These are phyloP conservation scores for Cantharis nigra DNA, from an alignment of 2,888 invertebrate species.

Conservation along the genomic window DNA sequence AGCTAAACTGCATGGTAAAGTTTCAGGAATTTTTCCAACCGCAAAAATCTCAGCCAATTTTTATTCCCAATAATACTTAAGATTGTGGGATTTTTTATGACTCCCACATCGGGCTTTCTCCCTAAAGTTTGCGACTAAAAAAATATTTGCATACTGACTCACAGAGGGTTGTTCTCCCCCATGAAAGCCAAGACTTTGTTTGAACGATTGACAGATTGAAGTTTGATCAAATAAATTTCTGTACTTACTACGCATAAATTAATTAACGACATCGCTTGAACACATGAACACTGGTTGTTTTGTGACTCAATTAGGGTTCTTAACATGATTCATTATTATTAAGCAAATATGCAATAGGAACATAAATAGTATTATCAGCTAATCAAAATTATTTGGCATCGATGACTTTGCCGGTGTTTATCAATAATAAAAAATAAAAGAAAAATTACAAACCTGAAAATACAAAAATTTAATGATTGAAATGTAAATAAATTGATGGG, in stretches of 20 bases:
- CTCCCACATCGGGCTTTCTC: too few species aligned
- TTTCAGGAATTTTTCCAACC: too few species aligned
- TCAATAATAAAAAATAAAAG: not conserved
- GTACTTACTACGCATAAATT: not conserved
- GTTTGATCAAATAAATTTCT: not conserved
- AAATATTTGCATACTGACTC: not conserved
- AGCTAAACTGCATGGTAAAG: too few species aligned
- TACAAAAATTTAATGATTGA: not conserved
- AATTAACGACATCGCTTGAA: not conserved
- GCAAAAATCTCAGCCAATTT: too few species aligned
- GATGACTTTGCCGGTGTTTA: not conserved
- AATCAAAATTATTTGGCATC: not conserved
- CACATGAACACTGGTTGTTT: not conserved
- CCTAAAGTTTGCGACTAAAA: not conserved
- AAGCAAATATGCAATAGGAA: not conserved
- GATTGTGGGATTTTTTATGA: too few species aligned
- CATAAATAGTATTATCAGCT: not conserved
- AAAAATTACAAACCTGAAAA: not conserved
- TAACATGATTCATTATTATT: not conserved
- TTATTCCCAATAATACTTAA: too few species aligned
- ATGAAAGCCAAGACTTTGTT: not conserved
- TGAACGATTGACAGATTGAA: not conserved
- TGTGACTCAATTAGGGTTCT: not conserved
- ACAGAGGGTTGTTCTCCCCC: not conserved
- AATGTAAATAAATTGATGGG: conserved; percentile 10